phyloP scores from a whole-genome alignment of 1,140 invertebrate genomes.

The Forficula auricularia region DNA sequence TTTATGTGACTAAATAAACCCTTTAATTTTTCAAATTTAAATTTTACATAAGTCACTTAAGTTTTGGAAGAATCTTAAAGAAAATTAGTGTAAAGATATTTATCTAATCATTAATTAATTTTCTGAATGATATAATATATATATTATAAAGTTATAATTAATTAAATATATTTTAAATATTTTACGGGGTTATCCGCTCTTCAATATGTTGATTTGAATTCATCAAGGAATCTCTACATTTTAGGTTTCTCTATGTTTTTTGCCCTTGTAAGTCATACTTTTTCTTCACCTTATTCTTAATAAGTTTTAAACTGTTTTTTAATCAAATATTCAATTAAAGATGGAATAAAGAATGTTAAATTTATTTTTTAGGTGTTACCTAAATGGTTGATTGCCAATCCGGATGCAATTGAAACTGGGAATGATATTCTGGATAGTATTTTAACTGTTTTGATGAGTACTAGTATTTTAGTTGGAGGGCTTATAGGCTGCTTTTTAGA shows the following conservation, averaged over 20 bases:
- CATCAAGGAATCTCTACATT: slow-evolving; percentile 67
- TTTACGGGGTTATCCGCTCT: slow-evolving; percentile 53
- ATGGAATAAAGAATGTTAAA: background rate
- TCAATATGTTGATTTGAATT: slow-evolving; percentile 66
- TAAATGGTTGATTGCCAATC: slow-evolving; percentile 51
- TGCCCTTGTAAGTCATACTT: slow-evolving; percentile 38
- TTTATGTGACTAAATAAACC: no score
- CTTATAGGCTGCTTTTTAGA: slow-evolving; percentile 62
- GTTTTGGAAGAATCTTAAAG: no score
- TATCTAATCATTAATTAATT: no score
- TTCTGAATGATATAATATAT: no score
- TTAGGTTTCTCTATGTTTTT: slow-evolving; percentile 77
- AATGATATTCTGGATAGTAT: slow-evolving; percentile 51
- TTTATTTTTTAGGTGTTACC: slow-evolving; percentile 37
- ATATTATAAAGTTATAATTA: no score
- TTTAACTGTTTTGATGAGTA: slow-evolving; percentile 59
- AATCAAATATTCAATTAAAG: slow-evolving; percentile 1
- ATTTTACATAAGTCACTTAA: no score
- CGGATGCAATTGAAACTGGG: slow-evolving; percentile 48
- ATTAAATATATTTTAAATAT: no score
- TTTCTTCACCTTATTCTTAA: background rate
- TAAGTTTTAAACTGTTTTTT: background rate
- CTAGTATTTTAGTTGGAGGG: slow-evolving; percentile 70
- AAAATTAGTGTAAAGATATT: no score
- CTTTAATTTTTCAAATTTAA: no score